These are phyloP conservation scores for Actenoides lindsayi DNA, from an alignment of 2,113 vertebrate genomes.

Conservation along the genomic window DNA sequence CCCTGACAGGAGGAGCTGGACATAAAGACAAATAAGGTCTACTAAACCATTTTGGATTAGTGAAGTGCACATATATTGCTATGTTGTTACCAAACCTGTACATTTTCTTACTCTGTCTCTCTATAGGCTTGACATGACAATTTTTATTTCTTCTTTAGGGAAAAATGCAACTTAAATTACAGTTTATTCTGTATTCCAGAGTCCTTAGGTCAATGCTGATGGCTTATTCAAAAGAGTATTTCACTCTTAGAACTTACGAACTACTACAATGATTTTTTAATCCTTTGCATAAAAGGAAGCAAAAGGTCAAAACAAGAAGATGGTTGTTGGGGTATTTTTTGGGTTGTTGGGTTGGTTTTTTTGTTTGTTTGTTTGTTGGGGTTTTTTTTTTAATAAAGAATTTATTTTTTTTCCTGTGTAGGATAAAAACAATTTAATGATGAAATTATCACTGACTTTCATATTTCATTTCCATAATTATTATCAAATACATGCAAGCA, in stretches of 20 bases:
- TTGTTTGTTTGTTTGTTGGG: neutral
- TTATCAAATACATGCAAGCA: neutral
- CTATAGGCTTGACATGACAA: neutral
- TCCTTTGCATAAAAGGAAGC: neutral
- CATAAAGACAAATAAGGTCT: neutral
- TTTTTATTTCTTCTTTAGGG: neutral
- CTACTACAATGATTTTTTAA: neutral
- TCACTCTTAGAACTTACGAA: neutral
- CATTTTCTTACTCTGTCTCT: neutral
- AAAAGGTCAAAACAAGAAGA: neutral
- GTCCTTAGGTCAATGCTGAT: neutral
- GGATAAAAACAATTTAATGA: neutral
- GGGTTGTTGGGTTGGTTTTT: no score
- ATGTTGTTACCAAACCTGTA: neutral
- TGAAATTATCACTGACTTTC: neutral
- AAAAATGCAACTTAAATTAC: neutral
- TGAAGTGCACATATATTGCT: neutral
- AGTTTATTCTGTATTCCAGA: neutral
- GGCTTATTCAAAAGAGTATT: neutral
- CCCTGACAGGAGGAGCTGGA: neutral
- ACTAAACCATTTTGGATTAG: neutral
- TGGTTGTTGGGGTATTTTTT: no score
- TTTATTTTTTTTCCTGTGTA: neutral
- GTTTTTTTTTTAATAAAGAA: neutral
- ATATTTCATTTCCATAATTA: neutral